A percentile compares a stretch with the other conserved stretches of the same genome.
Conservation (phyloP, 2,113 vertebrate species). For the Tapirus terrestris region DNA sequence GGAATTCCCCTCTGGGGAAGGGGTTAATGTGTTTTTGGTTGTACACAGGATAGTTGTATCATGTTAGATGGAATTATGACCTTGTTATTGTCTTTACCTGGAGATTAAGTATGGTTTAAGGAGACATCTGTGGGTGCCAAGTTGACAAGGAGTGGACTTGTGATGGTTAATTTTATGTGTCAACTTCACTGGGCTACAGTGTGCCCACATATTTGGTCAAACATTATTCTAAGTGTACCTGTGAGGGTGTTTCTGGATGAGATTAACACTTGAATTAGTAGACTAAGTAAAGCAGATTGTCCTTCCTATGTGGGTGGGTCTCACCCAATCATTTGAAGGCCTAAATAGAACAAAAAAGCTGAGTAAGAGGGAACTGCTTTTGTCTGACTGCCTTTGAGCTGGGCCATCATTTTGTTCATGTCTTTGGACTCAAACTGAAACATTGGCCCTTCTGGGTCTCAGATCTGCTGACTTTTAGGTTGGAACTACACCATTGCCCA, state of each 20-base stretch:
- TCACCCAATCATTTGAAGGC: no score
- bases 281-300: no score
- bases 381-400: neutral
- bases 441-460: neutral
- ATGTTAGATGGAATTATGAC: neutral
- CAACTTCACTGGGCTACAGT: neutral
- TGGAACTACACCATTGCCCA: neutral
- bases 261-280: no score
- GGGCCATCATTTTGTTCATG: neutral
- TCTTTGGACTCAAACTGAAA: neutral
- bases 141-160: neutral
- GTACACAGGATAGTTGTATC: neutral
- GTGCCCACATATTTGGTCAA: no score
- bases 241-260: no score
- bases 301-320: no score
- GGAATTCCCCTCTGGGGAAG: neutral
- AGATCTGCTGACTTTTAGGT: neutral
- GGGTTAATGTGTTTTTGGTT: neutral
- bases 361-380: neutral
- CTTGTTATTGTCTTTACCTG: neutral
- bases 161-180: neutral
- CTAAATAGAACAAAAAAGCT: neutral
- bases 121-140: neutral
- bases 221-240: no score
- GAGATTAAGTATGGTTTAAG: neutral